Evolutionary conservation across 1,140 invertebrate species (phyloP), one percentile per base, ranked within the genome.

Genomic region (Temnothorax nylanderi): DNA sequence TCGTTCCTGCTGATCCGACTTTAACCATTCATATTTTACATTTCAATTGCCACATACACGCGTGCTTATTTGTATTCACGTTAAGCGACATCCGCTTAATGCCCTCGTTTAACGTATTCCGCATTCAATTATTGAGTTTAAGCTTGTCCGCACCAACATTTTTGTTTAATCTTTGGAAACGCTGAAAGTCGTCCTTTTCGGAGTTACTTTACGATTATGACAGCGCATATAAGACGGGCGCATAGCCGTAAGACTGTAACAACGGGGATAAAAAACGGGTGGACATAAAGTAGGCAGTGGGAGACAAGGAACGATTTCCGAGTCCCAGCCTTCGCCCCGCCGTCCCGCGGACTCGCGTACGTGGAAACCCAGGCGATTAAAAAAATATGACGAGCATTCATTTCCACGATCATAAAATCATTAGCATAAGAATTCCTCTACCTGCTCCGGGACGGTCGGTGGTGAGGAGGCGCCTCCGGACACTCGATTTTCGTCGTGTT

Each of bases 341-440:
- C 75, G 69, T 75, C 41, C 74, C 86, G 88, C 85, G 88, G 72
- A 65, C 87, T 91, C 87, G 89, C 89, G 90, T 91, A 91, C 89
- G 90, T 92, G 93, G 91, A 94, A 95, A 94, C 93, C 91, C 88
- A 92, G 82, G 92, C 93, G 94, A 95, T 95, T 95, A 95, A 95
- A 93, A 93, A 95, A 95, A 95, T 95, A 95, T 95, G 95, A 95
- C 93, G 94, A 95, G 94, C 93, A 94, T 95, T 95, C 95, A 94
- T 95, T 95, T 95, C 94, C 95, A 95, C 93, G 93, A 94, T 95
- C 95, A 95, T 95, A 95, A 95, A 95, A 95, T 95, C 94, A 95
- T 95, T 95, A 95, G 95, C 95, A 95, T 95, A 95, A 95, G 94
- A 95, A 95, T 95, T 95, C 92, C 90, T 95, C 93, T 95, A 95